Evolutionary conservation across 2,113 vertebrate species (phyloP), one percentile per base, ranked within the genome.

Genomic region (Lophura nycthemera): DNA sequence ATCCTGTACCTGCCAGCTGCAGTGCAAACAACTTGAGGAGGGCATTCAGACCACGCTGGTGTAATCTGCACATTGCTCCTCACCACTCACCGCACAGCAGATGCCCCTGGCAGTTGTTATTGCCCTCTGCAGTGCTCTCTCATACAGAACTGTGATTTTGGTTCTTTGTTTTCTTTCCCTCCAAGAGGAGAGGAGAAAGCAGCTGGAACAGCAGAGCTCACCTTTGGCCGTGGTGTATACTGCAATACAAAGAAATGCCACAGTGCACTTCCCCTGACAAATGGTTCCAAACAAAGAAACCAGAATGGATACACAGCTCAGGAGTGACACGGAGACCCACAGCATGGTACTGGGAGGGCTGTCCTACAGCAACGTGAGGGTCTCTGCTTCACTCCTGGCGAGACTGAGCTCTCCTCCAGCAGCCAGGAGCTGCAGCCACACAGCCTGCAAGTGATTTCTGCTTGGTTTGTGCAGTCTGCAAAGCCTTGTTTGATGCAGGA

Each of bases 231-330:
- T 0, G 6, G 69, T 10, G 36, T 10, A 3, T 11, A 29, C 30
- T 0, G 1, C 66, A 43, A 11, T 5, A 27, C 20, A 17, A 34
- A 32, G 13, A 15, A 38, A 10, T 3, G 25, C 20, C 9, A 1
- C 9, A 20, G n/a, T 25, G 18, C 2, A 0, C 22, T 9, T 8
- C 38, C 25, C 66, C 42, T 15, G 2, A 32, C 2, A 0, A 61
- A 18, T 11, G 13, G 45, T 38, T 56, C 47, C 2, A 2, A 43
- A 42, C 34, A 20, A n/a, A 50, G 40, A 25, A 18, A 52, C 50
- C 9, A 1, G 54, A 4, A 21, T 0, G 13, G 65, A 13, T 7
- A 22, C 4, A 19, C 17, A 24, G 2, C 48, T 36, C 42, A 9
- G 18, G 48, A 65, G 30, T 7, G 56, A 27, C 32, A 13, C 52